Conservation (phyloP, 1,140 invertebrate genomes). For the Aleiodes sp. region DNA sequence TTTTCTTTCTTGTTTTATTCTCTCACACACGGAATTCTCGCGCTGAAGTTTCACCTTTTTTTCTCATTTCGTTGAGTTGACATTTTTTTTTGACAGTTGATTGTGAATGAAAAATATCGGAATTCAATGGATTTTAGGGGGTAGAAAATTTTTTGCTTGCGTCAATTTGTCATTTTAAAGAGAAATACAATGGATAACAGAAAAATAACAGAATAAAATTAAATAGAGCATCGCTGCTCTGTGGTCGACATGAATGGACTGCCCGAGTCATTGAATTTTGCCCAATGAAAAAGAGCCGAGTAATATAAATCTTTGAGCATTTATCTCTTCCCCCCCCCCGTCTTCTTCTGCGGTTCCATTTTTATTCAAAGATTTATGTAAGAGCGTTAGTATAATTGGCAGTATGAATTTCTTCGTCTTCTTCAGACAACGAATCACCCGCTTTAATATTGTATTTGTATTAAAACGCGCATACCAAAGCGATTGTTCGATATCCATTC, state of each 20-base stretch:
- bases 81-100: no score
- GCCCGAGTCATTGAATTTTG: background rate
- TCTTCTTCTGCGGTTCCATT: background rate
- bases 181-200: background rate
- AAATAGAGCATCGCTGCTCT: background rate
- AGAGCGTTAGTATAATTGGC: constrained; percentile 22
- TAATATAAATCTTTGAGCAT: background rate
- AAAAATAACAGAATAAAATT: constrained; percentile 2
- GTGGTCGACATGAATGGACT: constrained; percentile 11
- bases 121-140: no score
- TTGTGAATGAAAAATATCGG: no score
- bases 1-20: no score
- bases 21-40: no score
- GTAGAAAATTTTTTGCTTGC: background rate
- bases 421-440: background rate
- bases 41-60: no score
- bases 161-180: background rate
- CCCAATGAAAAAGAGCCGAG: background rate
- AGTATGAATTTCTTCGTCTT: constrained; percentile 11
- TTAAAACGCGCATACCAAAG: background rate
- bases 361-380: constrained; percentile 12
- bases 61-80: no score
- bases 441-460: constrained; percentile 22
- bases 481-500: constrained; percentile 20
- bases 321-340: background rate